Evolutionary conservation across 37 sponge, comb jelly and placozoan species (phyloP).

Genomic region (Bolinopsis microptera): DNA sequence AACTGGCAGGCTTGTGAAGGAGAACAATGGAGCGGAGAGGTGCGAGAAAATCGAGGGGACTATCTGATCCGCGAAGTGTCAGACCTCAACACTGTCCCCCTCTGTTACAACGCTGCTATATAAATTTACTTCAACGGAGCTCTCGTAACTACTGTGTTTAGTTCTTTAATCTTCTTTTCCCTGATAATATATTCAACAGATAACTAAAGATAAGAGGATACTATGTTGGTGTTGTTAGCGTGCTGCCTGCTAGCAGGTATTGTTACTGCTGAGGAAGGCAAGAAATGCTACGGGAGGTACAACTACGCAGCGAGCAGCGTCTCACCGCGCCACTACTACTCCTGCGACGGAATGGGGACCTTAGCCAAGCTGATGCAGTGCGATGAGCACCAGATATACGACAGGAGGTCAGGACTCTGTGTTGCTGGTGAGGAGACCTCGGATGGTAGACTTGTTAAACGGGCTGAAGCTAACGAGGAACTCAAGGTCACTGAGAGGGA

Average conservation of each 20-base stretch:
- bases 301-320: not conserved
- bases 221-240: not conserved
- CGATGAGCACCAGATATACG: not conserved
- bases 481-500: conserved; percentile 36
- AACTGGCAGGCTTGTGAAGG: not conserved
- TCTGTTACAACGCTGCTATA: too few relatives aligned
- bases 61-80: not conserved
- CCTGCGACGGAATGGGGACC: not conserved
- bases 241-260: not conserved
- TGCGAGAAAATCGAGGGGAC: not conserved
- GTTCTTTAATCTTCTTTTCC: not conserved
- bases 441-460: not conserved
- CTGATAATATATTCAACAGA: not conserved
- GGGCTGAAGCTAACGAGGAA: not conserved
- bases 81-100: not conserved
- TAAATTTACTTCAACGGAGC: not conserved
- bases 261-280: not conserved
- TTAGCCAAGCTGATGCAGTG: not conserved
- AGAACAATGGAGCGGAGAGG: not conserved
- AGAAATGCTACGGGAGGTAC: not conserved
- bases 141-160: not conserved
- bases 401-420: not conserved
- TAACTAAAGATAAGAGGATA: too few relatives aligned
- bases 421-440: not conserved
- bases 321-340: not conserved